Evolutionary conservation across 2,113 vertebrate species (phyloP).

Genomic region (Zeus faber): DNA sequence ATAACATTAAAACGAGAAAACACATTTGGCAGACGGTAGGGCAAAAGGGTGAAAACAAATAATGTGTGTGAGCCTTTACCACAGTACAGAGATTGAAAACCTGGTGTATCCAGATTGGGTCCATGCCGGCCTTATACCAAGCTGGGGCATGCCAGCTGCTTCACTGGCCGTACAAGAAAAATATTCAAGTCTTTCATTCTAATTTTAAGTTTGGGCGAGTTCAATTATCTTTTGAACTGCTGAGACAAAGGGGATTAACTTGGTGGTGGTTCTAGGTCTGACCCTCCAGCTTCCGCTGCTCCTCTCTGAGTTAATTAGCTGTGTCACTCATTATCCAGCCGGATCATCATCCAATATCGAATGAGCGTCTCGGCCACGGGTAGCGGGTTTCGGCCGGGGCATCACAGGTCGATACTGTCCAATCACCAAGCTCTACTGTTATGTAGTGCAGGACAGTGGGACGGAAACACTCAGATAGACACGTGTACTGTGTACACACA

Average conservation of each 20-base stretch:
- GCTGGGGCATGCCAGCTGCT: neutral
- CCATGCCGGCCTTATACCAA: neutral
- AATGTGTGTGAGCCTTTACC: no score
- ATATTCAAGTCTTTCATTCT: no score
- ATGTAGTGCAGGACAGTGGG: neutral
- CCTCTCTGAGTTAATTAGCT: neutral
- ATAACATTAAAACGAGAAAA: no score
- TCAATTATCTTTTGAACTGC: neutral
- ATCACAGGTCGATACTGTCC: conserved; percentile 34
- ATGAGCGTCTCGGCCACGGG: no score
- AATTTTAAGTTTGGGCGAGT: no score
- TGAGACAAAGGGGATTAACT: neutral
- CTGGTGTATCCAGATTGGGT: neutral
- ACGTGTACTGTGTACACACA: neutral
- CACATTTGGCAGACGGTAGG: no score
- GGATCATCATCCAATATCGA: neutral
- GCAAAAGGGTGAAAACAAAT: no score
- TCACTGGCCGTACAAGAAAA: neutral
- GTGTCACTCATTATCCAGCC: neutral
- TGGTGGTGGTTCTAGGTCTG: no score
- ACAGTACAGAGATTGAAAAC: no score
- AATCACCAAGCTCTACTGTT: conserved; percentile 1
- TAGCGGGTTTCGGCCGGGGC: no score
- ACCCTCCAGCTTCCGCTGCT: no score
- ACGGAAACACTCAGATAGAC: neutral